Conservation (phyloP, 2,888 invertebrate species). For the Nomada fabriciana region DNA sequence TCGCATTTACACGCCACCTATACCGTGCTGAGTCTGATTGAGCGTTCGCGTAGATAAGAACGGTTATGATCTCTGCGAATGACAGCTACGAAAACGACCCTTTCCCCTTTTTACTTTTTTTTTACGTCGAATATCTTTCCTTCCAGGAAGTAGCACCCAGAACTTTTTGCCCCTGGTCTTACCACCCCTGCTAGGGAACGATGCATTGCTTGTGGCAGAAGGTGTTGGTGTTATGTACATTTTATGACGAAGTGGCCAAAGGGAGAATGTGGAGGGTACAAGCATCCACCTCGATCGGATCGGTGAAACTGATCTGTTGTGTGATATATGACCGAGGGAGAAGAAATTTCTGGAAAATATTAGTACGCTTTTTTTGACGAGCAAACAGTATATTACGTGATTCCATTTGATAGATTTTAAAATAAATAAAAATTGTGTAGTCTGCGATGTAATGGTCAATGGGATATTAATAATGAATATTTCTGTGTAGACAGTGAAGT, state of each 20-base stretch:
- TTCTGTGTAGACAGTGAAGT: no score
- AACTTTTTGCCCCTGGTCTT: slow-evolving; percentile 50
- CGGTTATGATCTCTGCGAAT: slow-evolving; percentile 58
- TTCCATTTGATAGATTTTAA: no score
- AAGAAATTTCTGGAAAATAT: slow-evolving; percentile 8
- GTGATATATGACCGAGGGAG: slow-evolving; percentile 18
- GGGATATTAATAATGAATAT: no score
- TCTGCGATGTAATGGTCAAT: background rate
- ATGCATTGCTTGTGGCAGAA: slow-evolving; percentile 64
- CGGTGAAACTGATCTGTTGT: background rate
- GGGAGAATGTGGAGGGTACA: slow-evolving; percentile 30
- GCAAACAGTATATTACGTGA: no score
- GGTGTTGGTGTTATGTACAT: slow-evolving; percentile 46
- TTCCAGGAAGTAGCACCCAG: background rate
- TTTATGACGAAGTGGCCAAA: slow-evolving; percentile 61
- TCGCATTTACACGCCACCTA: background rate
- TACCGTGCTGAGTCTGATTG: slow-evolving; percentile 19
- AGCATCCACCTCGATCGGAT: slow-evolving; percentile 18
- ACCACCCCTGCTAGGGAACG: slow-evolving; percentile 29
- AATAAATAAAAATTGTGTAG: no score
- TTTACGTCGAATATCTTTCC: slow-evolving; percentile 55
- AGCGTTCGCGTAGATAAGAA: slow-evolving; percentile 49
- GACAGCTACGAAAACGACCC: slow-evolving; percentile 53
- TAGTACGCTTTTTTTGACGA: background rate
- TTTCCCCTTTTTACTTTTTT: slow-evolving; percentile 34